Evolutionary conservation across 2,113 vertebrate genomes (phyloP).

Genomic region (Penelope pileata): DNA sequence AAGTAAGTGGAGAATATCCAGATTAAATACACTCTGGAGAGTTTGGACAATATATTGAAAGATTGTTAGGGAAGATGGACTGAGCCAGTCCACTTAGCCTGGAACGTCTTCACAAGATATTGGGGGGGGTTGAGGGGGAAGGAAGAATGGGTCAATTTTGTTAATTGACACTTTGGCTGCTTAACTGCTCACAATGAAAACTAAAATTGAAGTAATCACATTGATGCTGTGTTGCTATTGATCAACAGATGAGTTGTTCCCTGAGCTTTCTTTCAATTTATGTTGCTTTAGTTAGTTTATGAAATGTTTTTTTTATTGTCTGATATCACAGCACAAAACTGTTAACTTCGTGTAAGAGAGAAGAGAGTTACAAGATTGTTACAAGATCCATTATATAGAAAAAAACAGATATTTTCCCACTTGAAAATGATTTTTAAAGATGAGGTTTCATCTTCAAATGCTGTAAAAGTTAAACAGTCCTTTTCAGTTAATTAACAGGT

Average conservation of each 20-base stretch:
- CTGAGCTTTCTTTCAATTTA: neutral
- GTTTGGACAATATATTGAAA: neutral
- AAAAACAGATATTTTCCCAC: neutral
- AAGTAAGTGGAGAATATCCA: constrained; percentile 78
- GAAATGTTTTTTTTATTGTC: neutral
- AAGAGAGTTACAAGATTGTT: neutral
- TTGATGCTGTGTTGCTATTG: neutral
- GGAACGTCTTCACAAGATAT: too few species aligned
- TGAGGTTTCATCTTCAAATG: neutral
- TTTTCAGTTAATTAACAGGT: neutral
- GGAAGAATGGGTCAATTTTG: neutral
- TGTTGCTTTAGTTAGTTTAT: neutral
- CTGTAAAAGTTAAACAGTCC: neutral
- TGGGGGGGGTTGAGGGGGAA: too few species aligned
- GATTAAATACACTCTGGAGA: neutral
- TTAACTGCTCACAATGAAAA: neutral
- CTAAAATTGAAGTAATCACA: neutral
- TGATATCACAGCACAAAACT: neutral
- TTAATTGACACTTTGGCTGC: neutral
- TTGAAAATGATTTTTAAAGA: neutral
- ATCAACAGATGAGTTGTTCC: neutral
- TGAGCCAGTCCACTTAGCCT: neutral
- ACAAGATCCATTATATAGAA: neutral
- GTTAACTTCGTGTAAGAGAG: neutral
- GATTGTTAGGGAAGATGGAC: neutral